Percentiles rank a stretch among this genome's conserved stretches.
These are phyloP conservation scores for Hydropotes inermis DNA, from an alignment of 2,113 vertebrate genomes.

Conservation along the genomic window DNA sequence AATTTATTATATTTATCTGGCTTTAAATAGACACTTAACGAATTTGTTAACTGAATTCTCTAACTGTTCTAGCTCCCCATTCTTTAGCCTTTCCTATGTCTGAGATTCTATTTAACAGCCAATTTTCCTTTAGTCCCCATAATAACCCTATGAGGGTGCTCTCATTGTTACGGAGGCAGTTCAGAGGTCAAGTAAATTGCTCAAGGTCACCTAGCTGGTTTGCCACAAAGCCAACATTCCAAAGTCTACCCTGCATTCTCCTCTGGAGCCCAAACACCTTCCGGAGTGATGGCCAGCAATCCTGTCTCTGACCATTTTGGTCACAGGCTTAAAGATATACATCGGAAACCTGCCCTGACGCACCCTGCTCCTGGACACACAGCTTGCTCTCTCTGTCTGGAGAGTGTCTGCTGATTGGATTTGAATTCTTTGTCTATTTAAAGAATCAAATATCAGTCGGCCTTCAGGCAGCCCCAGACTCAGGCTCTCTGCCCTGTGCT, in stretches of 20 bases:
- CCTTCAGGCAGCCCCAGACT: background rate
- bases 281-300: background rate
- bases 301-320: background rate
- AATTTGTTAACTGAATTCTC: background rate
- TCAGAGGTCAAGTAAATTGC: background rate
- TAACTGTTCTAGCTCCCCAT: background rate
- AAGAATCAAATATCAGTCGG: slow-evolving; percentile 55
- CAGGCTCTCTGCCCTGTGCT: slow-evolving; percentile 15
- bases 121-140: background rate
- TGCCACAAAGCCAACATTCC: background rate
- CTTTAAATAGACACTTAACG: background rate
- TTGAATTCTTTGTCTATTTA: slow-evolving; percentile 48
- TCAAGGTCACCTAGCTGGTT: background rate
- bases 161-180: background rate
- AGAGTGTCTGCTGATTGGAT: background rate
- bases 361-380: background rate
- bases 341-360: background rate
- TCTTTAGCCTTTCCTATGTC: background rate
- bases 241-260: background rate
- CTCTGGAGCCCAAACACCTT: background rate
- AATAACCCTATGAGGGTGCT: accelerated
- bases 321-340: background rate
- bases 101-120: background rate
- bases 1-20: background rate
- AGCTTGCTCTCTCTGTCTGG: background rate